A percentile compares a stretch with the other conserved stretches of the same genome.
Evolutionary conservation across 2,113 vertebrate species (phyloP).

Genomic region (Enhydra lutris): DNA sequence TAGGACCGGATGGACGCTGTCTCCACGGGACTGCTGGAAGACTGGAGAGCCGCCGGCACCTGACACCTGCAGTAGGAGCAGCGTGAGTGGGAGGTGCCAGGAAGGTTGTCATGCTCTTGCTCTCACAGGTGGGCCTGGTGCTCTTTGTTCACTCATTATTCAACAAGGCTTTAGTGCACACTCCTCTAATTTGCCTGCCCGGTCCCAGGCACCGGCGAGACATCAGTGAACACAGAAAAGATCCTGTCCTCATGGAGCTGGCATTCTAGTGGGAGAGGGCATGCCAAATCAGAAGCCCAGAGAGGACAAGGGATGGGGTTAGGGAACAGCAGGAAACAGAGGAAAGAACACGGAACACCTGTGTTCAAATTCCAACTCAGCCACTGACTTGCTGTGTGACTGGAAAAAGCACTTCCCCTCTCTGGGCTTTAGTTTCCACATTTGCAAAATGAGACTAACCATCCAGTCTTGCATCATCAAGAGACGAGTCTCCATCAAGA

Average conservation of each 20-base stretch:
- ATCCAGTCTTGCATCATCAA: background rate
- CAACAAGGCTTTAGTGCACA: background rate
- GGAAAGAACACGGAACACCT: background rate
- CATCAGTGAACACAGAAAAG: background rate
- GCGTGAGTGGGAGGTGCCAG: background rate
- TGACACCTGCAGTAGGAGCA: no score
- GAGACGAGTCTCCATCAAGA: background rate
- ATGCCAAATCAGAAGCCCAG: background rate
- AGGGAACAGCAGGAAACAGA: background rate
- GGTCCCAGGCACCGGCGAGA: background rate
- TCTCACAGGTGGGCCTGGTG: no score
- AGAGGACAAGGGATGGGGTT: background rate
- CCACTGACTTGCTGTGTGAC: background rate
- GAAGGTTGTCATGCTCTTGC: background rate
- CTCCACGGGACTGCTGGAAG: background rate
- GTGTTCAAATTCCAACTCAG: background rate
- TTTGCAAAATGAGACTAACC: background rate
- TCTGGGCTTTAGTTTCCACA: background rate
- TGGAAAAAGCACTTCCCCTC: background rate
- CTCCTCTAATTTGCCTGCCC: background rate
- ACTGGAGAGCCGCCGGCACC: rapidly evolving
- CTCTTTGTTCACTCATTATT: background rate
- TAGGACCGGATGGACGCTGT: background rate
- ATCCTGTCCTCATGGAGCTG: background rate
- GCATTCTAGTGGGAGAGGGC: background rate